Conservation (phyloP, 1,140 invertebrate species). For the Frieseomelitta varia region DNA sequence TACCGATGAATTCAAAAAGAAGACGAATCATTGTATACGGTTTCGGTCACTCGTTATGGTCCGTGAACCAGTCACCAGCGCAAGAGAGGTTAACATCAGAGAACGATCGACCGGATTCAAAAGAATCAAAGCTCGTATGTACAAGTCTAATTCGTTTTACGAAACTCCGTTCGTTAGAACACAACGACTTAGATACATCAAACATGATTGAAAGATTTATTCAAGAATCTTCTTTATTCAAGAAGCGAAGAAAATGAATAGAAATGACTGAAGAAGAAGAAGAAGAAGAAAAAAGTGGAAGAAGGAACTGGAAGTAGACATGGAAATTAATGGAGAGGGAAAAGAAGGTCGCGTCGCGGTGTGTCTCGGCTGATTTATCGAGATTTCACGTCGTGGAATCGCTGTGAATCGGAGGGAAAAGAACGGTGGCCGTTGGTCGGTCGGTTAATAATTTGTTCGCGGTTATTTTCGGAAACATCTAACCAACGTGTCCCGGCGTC, state of each 20-base stretch:
- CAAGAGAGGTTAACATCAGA: too few species aligned
- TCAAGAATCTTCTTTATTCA: too few species aligned
- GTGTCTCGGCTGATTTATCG: slow-evolving; percentile 34
- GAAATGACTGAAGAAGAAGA: not conserved
- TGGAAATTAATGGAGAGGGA: not conserved
- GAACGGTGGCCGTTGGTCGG: slow-evolving; percentile 64
- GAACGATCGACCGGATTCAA: too few species aligned
- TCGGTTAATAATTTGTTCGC: slow-evolving; percentile 74
- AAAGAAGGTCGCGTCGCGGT: not conserved
- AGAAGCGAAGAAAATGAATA: not conserved
- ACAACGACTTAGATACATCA: too few species aligned
- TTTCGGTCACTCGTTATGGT: too few species aligned
- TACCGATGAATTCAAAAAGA: too few species aligned
- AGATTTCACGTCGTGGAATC: slow-evolving; percentile 19
- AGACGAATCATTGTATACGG: too few species aligned
- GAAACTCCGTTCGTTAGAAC: too few species aligned
- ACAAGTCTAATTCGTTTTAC: too few species aligned
- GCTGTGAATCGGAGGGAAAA: slow-evolving; percentile 30
- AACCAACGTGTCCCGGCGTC: not conserved
- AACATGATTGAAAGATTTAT: too few species aligned
- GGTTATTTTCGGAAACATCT: slow-evolving; percentile 70
- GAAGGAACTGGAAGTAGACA: not conserved
- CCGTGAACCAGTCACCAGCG: too few species aligned
- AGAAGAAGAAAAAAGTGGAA: not conserved
- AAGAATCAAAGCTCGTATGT: too few species aligned